phyloP scores from a whole-genome alignment of 2,888 invertebrate genomes.

The Chorisops tibialis region DNA sequence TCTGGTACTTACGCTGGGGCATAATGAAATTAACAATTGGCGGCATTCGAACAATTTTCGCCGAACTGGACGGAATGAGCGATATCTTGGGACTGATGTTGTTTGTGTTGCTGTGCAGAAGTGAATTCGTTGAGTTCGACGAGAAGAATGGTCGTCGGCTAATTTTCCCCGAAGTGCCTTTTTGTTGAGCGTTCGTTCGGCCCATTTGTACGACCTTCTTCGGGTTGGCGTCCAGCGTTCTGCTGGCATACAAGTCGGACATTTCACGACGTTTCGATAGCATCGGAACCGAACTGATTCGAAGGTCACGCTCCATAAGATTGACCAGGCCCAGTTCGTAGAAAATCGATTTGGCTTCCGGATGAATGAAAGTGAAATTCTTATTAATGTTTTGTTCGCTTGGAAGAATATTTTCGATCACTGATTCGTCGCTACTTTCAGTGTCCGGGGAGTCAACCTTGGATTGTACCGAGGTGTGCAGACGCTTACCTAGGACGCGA shows the following conservation, averaged over 20 bases:
- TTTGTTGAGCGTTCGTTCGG: neutral
- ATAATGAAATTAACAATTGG: conserved; percentile 46
- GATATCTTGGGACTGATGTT: conserved; percentile 24
- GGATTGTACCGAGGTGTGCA: neutral
- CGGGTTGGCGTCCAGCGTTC: neutral
- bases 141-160: conserved; percentile 10
- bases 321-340: neutral
- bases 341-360: conserved; percentile 6
- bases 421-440: conserved; percentile 28
- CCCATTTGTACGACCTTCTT: neutral
- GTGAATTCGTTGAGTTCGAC: conserved; percentile 22
- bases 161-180: neutral
- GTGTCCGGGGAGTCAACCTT: neutral
- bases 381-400: neutral
- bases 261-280: conserved; percentile 7
- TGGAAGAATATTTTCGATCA: neutral
- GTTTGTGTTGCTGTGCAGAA: neutral
- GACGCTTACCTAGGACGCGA: conserved; percentile 25
- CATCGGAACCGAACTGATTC: conserved; percentile 32
- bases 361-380: conserved; percentile 2
- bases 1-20: conserved; percentile 9
- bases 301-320: conserved; percentile 28
- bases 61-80: conserved; percentile 37
- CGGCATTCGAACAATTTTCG: conserved; percentile 43
- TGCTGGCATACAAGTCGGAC: neutral